A percentile compares a stretch with the other conserved stretches of the same genome.
Evolutionary conservation across 2,797 vertebrate species (phyloP).

Genomic region (Iguana delicatissima): DNA sequence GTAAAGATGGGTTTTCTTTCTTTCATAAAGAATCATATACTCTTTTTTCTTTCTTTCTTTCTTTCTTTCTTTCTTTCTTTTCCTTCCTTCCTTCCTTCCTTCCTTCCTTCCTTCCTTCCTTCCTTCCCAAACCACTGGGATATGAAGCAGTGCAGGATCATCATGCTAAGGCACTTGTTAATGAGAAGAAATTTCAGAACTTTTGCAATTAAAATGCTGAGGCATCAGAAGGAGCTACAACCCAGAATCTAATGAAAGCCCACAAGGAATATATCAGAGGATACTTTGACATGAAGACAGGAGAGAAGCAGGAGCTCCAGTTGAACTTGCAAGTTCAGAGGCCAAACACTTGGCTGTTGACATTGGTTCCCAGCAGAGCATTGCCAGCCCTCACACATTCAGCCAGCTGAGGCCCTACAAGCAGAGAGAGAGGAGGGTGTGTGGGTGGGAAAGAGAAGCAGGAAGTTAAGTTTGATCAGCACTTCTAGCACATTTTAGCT

Average conservation of each 20-base stretch:
- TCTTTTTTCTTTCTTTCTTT: too few species aligned
- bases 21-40: neutral
- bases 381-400: slow-evolving; percentile 15
- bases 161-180: neutral
- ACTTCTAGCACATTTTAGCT: neutral
- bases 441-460: neutral
- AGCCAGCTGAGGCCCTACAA: neutral
- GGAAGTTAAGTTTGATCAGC: too few species aligned
- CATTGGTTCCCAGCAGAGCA: neutral
- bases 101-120: too few species aligned
- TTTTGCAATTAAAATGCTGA: neutral
- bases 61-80: too few species aligned
- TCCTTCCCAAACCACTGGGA: too few species aligned
- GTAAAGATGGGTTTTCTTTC: neutral
- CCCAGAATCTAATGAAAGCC: neutral
- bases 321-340: slow-evolving; percentile 2
- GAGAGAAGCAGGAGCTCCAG: neutral
- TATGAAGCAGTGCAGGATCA: neutral
- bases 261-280: neutral
- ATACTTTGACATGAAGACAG: neutral
- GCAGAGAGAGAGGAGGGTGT: neutral
- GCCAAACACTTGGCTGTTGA: neutral
- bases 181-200: neutral
- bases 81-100: too few species aligned
- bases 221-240: neutral